Percentiles rank a stretch among this genome's conserved stretches.
These are phyloP conservation scores for Balaeniceps rex DNA, from an alignment of 2,113 vertebrate species.

Conservation along the genomic window DNA sequence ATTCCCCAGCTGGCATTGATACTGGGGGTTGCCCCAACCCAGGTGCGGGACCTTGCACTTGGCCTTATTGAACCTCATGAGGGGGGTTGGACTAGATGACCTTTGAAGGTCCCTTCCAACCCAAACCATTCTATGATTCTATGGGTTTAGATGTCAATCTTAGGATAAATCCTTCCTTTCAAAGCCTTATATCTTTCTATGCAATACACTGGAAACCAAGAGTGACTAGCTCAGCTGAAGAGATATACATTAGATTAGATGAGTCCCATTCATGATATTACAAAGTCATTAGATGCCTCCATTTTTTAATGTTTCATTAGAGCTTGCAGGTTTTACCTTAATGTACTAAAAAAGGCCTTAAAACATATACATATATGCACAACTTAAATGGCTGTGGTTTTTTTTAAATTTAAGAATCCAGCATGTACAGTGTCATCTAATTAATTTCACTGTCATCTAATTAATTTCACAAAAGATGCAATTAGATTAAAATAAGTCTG, in stretches of 20 bases:
- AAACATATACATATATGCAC: neutral
- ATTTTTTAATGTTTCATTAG: neutral
- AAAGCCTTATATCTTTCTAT: neutral
- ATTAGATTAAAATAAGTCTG: neutral
- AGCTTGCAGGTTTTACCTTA: neutral
- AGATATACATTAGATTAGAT: neutral
- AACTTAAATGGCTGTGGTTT: neutral
- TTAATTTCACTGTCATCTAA: neutral
- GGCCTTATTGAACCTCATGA: neutral
- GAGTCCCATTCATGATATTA: neutral
- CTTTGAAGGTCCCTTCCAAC: neutral
- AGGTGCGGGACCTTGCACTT: neutral
- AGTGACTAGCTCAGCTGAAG: neutral
- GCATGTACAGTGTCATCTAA: neutral
- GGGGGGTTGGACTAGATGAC: rapidly evolving
- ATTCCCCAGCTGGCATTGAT: neutral
- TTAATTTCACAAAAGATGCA: neutral
- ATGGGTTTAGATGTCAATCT: neutral
- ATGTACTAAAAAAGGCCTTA: neutral
- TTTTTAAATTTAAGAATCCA: neutral
- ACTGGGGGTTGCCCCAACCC: neutral
- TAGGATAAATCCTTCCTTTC: neutral
- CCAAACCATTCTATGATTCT: neutral
- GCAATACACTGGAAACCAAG: neutral
- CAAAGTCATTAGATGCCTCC: neutral